These are phyloP conservation scores for Scarus forsteni DNA, from an alignment of 2,797 vertebrate genomes.

Conservation along the genomic window DNA sequence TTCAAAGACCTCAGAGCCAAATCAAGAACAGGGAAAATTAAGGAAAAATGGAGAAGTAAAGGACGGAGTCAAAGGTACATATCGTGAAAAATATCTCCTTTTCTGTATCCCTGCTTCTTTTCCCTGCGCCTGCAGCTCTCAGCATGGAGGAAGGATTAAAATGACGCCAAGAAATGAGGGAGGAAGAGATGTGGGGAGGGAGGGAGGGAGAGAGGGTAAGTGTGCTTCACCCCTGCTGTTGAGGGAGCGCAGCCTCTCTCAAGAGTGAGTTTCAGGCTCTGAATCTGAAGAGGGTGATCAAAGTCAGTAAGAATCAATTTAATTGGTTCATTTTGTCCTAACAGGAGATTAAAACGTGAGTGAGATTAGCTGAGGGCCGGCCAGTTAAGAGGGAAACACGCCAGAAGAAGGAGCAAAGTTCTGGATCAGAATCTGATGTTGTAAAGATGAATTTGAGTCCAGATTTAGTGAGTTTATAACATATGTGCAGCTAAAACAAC, in stretches of 20 bases:
- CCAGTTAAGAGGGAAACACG: neutral
- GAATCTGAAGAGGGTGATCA: constrained; percentile 38
- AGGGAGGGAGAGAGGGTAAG: neutral
- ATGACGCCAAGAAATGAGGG: constrained; percentile 25
- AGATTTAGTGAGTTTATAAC: no score
- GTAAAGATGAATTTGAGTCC: no score
- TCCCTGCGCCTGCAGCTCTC: constrained; percentile 7
- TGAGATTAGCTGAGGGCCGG: neutral
- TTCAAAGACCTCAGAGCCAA: neutral
- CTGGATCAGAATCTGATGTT: neutral
- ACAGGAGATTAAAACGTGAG: neutral
- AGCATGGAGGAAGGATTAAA: constrained; percentile 22
- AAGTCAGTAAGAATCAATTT: constrained; percentile 32
- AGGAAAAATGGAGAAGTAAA: no score
- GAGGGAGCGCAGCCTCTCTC: constrained; percentile 19
- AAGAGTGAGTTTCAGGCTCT: neutral
- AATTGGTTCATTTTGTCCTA: constrained; percentile 16
- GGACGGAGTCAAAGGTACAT: neutral
- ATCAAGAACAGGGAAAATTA: neutral
- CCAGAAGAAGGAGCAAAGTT: neutral
- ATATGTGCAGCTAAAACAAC: no score
- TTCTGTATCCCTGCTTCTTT: neutral
- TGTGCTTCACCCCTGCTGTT: constrained; percentile 38
- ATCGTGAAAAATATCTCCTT: neutral
- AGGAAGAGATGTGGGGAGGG: neutral